Conservation (phyloP, 1,140 invertebrate species). For the Cardiocondyla obscurior region DNA sequence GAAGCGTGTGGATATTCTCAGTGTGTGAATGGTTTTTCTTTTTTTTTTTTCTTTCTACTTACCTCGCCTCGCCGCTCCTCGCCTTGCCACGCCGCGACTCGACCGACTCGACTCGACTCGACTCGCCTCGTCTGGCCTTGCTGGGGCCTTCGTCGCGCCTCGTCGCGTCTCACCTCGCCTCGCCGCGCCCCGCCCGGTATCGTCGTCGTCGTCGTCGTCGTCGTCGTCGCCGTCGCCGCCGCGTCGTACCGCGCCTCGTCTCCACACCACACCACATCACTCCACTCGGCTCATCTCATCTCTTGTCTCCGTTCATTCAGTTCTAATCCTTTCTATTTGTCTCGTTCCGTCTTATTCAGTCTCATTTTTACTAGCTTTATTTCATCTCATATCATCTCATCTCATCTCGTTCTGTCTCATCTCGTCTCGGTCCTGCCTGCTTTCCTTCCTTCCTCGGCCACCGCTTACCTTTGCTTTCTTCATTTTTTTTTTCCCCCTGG, state of each 20-base stretch:
- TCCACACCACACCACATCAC: not conserved
- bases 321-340: not conserved
- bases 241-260: not conserved
- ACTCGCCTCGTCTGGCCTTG: not conserved
- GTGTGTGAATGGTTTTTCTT: not conserved
- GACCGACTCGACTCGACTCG: not conserved
- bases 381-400: not conserved
- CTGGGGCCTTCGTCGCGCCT: not conserved
- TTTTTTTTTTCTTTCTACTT: not conserved
- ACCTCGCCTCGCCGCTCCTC: not conserved
- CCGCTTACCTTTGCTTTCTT: not conserved
- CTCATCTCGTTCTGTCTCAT: too few relatives aligned
- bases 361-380: not conserved
- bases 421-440: too few relatives aligned
- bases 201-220: too few relatives aligned
- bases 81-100: not conserved
- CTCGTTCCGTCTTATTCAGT: not conserved
- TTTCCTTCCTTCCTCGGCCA: too few relatives aligned
- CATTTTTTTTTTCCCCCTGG: not conserved
- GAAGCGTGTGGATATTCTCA: slow-evolving; percentile 57
- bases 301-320: not conserved
- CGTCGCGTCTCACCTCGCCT: not conserved
- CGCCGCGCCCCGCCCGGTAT: not conserved
- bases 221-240: too few relatives aligned
- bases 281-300: too few relatives aligned